These are phyloP conservation scores for Anarhynchus alexandrinus DNA, from an alignment of 2,113 vertebrate species.

Conservation along the genomic window DNA sequence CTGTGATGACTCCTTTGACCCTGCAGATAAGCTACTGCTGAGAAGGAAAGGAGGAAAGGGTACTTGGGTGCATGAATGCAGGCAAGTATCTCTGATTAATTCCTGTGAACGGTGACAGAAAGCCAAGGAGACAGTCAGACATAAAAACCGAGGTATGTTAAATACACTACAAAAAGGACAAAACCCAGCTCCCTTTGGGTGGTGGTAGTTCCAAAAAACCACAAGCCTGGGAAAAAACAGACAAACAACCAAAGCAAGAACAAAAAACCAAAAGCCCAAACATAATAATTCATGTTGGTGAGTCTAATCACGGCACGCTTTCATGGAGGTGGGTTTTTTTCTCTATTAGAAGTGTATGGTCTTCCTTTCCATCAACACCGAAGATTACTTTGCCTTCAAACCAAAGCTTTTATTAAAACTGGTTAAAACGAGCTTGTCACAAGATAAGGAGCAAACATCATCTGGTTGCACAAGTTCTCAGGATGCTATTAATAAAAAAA, in stretches of 20 bases:
- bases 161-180: not conserved
- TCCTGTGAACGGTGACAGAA: not conserved
- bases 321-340: not conserved
- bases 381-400: not conserved
- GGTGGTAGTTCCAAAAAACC: not conserved
- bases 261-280: not conserved
- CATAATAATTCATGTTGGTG: not conserved
- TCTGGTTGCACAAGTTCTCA: not conserved
- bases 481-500: conserved; percentile 41
- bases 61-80: not conserved
- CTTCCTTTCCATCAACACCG: not conserved
- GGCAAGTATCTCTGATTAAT: not conserved
- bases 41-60: not conserved
- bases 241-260: not conserved
- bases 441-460: not conserved
- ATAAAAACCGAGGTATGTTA: not conserved
- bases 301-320: not conserved
- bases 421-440: not conserved
- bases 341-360: not conserved
- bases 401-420: not conserved
- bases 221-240: not conserved
- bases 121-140: not conserved
- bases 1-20: not conserved
- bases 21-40: not conserved
- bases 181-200: not conserved